Conservation (phyloP, 1,140 invertebrate species). For the Drosophila ohnishii region DNA sequence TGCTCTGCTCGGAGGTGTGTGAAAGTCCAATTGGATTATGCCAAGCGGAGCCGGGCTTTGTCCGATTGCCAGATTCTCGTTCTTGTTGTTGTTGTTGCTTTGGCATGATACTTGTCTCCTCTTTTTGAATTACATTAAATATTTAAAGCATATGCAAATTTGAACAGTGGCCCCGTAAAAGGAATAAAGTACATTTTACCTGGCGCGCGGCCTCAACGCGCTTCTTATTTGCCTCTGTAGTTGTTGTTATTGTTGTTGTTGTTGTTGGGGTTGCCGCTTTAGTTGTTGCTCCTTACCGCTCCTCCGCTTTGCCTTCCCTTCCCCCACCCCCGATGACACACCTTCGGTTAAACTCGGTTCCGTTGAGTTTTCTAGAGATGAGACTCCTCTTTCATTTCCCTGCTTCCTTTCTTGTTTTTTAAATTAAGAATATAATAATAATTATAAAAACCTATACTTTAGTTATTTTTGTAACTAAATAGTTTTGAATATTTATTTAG, state of each 20-base stretch:
- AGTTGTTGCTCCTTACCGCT: constrained; percentile 25
- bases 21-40: constrained; percentile 56
- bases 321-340: constrained; percentile 4
- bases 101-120: constrained; percentile 57
- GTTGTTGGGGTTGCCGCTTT: constrained; percentile 18
- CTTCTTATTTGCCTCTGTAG: constrained; percentile 28
- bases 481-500: neutral
- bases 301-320: constrained; percentile 12
- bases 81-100: constrained; percentile 13
- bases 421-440: too few relatives aligned
- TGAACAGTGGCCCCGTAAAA: constrained; percentile 75
- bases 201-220: constrained; percentile 57
- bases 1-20: constrained; percentile 28
- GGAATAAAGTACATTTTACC: constrained; percentile 53
- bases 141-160: constrained; percentile 82
- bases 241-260: constrained; percentile 17
- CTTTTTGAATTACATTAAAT: constrained; percentile 80
- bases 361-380: constrained; percentile 11
- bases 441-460: too few relatives aligned
- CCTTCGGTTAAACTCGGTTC: constrained; percentile 6
- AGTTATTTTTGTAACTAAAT: neutral
- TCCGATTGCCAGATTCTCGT: constrained; percentile 66
- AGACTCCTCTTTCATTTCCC: neutral
- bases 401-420: neutral
- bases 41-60: constrained; percentile 38